Evolutionary conservation across 2,888 invertebrate genomes (phyloP).

Genomic region (Caenorhabditis drosophilae): DNA sequence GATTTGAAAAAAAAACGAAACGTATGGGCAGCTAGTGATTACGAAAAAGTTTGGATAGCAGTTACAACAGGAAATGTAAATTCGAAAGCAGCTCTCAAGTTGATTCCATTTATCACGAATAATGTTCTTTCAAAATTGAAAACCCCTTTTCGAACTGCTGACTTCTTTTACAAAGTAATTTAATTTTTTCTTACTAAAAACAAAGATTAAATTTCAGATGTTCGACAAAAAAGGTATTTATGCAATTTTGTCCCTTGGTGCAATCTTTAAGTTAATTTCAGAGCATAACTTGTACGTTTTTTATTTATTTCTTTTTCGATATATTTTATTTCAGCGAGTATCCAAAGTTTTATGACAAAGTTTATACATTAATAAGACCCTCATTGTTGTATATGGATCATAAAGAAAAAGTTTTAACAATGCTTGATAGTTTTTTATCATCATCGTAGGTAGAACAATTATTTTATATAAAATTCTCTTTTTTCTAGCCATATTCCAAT

Average conservation of each 20-base stretch:
- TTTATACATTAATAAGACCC: constrained; percentile 92
- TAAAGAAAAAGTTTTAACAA: constrained; percentile 84
- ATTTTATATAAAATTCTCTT: background rate
- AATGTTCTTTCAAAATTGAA: constrained; percentile 47
- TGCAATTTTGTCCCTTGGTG: constrained; percentile 87
- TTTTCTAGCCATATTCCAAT: constrained; percentile 83
- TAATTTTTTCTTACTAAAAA: too few relatives aligned
- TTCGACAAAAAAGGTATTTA: constrained; percentile 76
- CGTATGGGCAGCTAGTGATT: constrained; percentile 19
- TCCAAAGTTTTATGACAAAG: constrained; percentile 89
- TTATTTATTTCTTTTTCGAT: background rate
- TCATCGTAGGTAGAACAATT: constrained; percentile 78
- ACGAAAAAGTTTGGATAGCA: constrained; percentile 34
- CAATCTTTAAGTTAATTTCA: constrained; percentile 86
- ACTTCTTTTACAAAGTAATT: constrained; percentile 58
- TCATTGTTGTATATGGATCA: constrained; percentile 89
- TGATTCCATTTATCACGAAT: constrained; percentile 45
- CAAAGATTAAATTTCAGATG: too few relatives aligned
- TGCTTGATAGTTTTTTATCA: constrained; percentile 87
- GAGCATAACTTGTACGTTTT: constrained; percentile 81
- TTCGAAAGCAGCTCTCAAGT: constrained; percentile 26
- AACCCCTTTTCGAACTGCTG: constrained; percentile 45
- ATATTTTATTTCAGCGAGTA: constrained; percentile 76
- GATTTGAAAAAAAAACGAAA: constrained; percentile 15
- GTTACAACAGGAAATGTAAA: constrained; percentile 30